Conservation (phyloP, 2,113 vertebrate genomes). For the Mesocricetus auratus region DNA sequence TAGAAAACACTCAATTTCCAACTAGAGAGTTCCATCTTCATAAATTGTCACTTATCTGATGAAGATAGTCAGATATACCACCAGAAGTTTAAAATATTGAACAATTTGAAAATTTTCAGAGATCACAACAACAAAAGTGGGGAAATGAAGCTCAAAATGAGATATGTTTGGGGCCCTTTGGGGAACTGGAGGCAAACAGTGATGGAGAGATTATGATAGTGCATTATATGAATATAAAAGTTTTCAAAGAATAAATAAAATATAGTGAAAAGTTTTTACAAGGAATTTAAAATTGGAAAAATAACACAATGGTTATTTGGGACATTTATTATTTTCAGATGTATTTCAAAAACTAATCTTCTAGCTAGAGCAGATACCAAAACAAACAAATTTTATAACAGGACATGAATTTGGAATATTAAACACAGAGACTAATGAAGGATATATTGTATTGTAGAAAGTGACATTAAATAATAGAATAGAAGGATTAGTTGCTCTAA, state of each 20-base stretch:
- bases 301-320: neutral
- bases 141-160: neutral
- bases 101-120: neutral
- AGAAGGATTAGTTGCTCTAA: neutral
- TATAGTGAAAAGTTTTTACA: neutral
- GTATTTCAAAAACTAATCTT: neutral
- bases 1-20: neutral
- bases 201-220: neutral
- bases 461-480: neutral
- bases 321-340: neutral
- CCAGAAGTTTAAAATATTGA: neutral
- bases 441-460: neutral
- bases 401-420: neutral
- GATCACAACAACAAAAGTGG: neutral
- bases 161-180: neutral
- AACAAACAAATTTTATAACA: neutral
- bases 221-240: neutral
- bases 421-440: neutral
- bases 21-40: neutral
- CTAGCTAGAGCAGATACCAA: neutral
- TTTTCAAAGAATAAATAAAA: neutral
- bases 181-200: neutral
- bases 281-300: neutral
- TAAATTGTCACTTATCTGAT: neutral
- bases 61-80: neutral